A percentile compares a stretch with the other conserved stretches of the same genome.
phyloP scores from a whole-genome alignment of 2,113 vertebrate species.

The Nothoprocta perdicaria region DNA sequence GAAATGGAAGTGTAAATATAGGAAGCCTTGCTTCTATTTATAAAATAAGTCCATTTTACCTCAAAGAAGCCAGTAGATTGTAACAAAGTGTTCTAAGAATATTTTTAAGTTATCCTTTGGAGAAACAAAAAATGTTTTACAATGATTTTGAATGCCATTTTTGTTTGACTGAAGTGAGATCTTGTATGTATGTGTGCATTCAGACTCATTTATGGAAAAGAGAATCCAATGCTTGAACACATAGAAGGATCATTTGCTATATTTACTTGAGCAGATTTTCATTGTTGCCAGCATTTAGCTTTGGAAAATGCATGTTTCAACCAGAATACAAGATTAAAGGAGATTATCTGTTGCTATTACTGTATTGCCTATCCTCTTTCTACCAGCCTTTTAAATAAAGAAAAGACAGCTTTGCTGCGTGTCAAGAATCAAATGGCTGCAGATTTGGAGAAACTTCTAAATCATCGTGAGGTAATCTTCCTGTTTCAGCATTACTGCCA shows the following conservation, averaged over 20 bases:
- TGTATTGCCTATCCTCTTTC: slow-evolving; percentile 67
- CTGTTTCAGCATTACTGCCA: slow-evolving; percentile 32
- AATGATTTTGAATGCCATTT: neutral
- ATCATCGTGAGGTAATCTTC: slow-evolving; percentile 90
- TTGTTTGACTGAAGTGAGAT: neutral
- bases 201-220: neutral
- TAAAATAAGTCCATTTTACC: neutral
- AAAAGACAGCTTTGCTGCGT: slow-evolving; percentile 86
- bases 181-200: neutral
- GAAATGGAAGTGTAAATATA: neutral
- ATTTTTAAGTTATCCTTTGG: neutral
- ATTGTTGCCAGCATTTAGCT: slow-evolving; percentile 36
- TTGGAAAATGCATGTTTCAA: slow-evolving; percentile 53
- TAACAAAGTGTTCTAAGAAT: neutral
- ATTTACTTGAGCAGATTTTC: slow-evolving; percentile 44
- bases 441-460: slow-evolving; percentile 94
- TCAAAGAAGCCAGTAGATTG: neutral
- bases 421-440: slow-evolving; percentile 96
- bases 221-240: neutral
- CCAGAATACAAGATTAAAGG: slow-evolving; percentile 67
- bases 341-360: slow-evolving; percentile 66
- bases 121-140: neutral
- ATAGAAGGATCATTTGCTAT: slow-evolving; percentile 29
- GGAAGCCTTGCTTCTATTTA: neutral
- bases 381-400: slow-evolving; percentile 90